A percentile compares a stretch with the other conserved stretches of the same genome.
Evolutionary conservation across 2,797 vertebrate genomes (phyloP).

Genomic region (Mormyrops boulengeri): DNA sequence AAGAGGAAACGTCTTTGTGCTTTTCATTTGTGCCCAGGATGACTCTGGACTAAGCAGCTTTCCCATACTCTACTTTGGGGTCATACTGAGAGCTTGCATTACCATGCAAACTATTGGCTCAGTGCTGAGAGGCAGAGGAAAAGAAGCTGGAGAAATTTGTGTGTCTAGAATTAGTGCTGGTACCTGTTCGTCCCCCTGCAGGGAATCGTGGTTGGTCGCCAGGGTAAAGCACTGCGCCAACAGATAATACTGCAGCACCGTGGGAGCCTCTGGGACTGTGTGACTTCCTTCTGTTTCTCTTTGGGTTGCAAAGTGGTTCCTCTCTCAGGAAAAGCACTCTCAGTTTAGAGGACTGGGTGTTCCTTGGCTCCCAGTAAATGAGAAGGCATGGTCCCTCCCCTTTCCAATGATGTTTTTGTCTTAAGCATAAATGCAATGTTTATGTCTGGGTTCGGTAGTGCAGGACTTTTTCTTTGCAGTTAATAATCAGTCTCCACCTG

Average conservation of each 20-base stretch:
- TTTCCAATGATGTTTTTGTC: neutral
- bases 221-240: neutral
- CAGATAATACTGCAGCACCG: neutral
- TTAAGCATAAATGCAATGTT: neutral
- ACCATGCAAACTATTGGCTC: neutral
- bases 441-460: neutral
- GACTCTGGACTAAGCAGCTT: neutral
- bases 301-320: neutral
- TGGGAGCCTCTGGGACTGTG: neutral
- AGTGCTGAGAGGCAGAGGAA: neutral
- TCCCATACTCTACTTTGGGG: neutral
- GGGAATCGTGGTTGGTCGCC: neutral
- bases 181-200: neutral
- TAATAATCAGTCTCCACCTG: neutral
- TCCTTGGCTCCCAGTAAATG: neutral
- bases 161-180: neutral
- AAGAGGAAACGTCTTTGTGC: neutral
- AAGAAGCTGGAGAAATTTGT: neutral
- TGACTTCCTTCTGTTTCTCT: neutral
- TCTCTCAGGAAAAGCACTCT: neutral
- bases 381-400: neutral
- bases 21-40: neutral
- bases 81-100: neutral
- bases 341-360: neutral
- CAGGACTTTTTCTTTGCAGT: neutral